Conservation (phyloP, 2,888 invertebrate species). For the Morpho achilles region DNA sequence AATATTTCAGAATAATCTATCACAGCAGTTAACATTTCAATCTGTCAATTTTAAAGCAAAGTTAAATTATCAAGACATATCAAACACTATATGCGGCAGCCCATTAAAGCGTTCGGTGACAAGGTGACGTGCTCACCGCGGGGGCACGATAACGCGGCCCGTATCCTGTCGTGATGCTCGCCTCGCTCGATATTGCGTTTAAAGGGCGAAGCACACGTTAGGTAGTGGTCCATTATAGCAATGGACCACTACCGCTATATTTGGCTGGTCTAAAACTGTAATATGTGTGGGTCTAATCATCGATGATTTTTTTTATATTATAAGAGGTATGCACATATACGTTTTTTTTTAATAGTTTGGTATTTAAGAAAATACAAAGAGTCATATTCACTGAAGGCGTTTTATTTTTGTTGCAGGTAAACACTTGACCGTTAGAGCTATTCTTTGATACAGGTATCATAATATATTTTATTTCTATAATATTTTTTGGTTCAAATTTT, state of each 20-base stretch:
- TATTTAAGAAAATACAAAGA: too few relatives aligned
- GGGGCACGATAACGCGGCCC: conserved; percentile 66
- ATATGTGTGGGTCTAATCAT: too few relatives aligned
- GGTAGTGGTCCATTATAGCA: background rate
- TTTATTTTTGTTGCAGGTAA: conserved; percentile 33
- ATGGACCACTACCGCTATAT: too few relatives aligned
- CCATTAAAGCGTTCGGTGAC: conserved; percentile 76
- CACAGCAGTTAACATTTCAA: too few relatives aligned
- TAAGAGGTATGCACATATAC: too few relatives aligned
- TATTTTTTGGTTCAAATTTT: too few relatives aligned
- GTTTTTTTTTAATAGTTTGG: too few relatives aligned
- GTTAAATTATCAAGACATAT: conserved; percentile 51
- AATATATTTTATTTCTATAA: too few relatives aligned
- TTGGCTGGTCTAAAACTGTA: too few relatives aligned
- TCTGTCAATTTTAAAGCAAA: background rate
- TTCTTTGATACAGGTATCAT: too few relatives aligned
- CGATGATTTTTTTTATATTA: too few relatives aligned
- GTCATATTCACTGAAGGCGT: background rate
- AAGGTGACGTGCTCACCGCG: conserved; percentile 68
- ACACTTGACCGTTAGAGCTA: background rate
- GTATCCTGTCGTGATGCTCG: conserved; percentile 61
- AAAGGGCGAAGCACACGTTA: conserved; percentile 5
- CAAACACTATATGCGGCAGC: conserved; percentile 55
- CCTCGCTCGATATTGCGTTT: conserved; percentile 50
- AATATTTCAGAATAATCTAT: too few relatives aligned